Evolutionary conservation across 2,113 vertebrate species (phyloP).

Genomic region (Melanerpes aurifrons): DNA sequence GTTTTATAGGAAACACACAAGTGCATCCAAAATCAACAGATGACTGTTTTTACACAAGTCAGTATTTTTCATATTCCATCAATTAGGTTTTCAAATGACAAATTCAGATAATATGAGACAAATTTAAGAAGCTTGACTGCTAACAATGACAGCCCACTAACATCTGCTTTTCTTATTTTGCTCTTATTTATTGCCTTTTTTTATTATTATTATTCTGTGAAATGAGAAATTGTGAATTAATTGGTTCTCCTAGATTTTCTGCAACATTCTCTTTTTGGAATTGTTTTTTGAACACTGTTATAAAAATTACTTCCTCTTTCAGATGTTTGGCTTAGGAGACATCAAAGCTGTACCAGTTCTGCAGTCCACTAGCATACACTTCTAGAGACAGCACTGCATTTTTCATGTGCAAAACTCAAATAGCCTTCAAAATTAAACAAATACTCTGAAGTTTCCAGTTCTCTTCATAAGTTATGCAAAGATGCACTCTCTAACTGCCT

Average conservation of each 20-base stretch:
- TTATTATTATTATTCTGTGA: not conserved
- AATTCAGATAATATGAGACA: not conserved
- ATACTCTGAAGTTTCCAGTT: not conserved
- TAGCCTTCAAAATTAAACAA: not conserved
- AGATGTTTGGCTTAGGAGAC: not conserved
- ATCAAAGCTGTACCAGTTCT: not conserved
- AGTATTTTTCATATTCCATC: not conserved
- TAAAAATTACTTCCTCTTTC: not conserved
- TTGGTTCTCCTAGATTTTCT: not conserved
- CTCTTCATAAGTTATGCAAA: not conserved
- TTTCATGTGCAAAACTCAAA: not conserved
- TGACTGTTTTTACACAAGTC: not conserved
- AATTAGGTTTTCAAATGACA: not conserved
- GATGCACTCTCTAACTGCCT: not conserved
- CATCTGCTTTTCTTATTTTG: not conserved
- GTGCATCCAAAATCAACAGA: not conserved
- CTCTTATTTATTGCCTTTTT: not conserved
- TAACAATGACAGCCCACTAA: not conserved
- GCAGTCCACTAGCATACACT: not conserved
- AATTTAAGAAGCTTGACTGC: not conserved
- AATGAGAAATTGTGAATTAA: not conserved
- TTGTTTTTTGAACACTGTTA: not conserved
- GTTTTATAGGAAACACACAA: not conserved
- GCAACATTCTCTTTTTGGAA: not conserved
- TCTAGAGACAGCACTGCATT: not conserved